Base-by-base conservation (phyloP, 2,888 invertebrate genomes). In the Athalia rosae region DNA sequence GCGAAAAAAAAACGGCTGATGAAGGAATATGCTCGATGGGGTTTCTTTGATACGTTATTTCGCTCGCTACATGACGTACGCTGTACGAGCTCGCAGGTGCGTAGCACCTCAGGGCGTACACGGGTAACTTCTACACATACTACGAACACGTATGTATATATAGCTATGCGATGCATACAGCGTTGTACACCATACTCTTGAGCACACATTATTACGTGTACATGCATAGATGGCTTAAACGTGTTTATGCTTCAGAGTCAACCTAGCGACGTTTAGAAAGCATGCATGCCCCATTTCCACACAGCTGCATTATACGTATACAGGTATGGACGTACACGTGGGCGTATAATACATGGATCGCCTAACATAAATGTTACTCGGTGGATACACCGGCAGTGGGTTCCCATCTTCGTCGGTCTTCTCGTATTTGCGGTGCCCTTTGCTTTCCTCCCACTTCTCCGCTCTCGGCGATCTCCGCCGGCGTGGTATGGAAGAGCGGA, bases 11-110 rank as follows among this genome's bases (percentile, higher is more conserved):
- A 63, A 50, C 50, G 41, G 3, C 58, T 64, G 48, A 48, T 53
- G 45, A 50, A 67, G 67, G 67, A 67, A 67, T 67, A 67, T 50
- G 67, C 67, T 67, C 67, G 50, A 67, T n/a, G n/a, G n/a, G n/a
- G n/a, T n/a, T n/a, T n/a, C 3, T 45, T 28, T 53, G 15, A 67
- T 67, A 67, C 67, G 67, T 67, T 67, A 67, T 15, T 50, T 67
- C 50, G 45, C n/a, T 28, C 41, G 28, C 28, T 28, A 8, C 9
- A 15, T 28, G 15, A n/a, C 11, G 4, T 13, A 5, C 58, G 11
- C 7, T 4, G 11, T 58, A 4, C 58, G 5, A 5, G 48, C 50
- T 67, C 50, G 50, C 67, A 67, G 67, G 67, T 67, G 67, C 53
- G 67, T 53, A 28, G 0, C 2, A 28, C 28, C 28, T 28, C 28